Evolutionary conservation across 2,113 vertebrate species (phyloP).

Genomic region (Rynchops niger): DNA sequence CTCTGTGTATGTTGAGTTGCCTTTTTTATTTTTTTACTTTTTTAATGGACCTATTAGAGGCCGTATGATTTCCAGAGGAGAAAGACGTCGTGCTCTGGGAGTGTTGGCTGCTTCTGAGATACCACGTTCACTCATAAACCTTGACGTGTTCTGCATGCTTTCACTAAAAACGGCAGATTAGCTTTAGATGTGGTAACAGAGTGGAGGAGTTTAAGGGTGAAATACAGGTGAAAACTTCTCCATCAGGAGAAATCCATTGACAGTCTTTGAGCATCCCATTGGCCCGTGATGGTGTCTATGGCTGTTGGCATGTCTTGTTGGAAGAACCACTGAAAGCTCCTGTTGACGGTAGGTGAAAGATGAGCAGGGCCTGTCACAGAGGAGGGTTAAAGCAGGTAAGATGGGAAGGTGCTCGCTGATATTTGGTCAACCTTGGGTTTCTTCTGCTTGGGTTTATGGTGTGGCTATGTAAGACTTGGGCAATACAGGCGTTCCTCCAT

Average conservation of each 20-base stretch:
- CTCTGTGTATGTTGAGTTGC: not conserved
- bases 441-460: not conserved
- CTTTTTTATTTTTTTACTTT: not conserved
- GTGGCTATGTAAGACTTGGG: rapidly evolving
- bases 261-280: not conserved
- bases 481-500: rapidly evolving
- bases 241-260: not conserved
- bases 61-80: not conserved
- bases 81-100: not conserved
- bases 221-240: not conserved
- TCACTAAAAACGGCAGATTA: not conserved
- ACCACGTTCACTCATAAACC: not conserved
- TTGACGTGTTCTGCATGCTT: not conserved
- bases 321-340: not conserved
- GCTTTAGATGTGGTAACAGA: not conserved
- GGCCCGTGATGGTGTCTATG: not conserved
- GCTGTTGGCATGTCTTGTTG: not conserved
- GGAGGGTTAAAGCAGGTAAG: not conserved
- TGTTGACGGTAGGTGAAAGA: not conserved
- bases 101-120: not conserved
- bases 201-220: not conserved
- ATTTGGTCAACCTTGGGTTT: not conserved
- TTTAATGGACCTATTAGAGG: not conserved
- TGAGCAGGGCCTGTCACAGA: not conserved
- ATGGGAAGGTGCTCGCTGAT: not conserved